A percentile compares a stretch with the other conserved stretches of the same genome.
phyloP scores from a whole-genome alignment of 2,888 invertebrate genomes.

The Dasysyrphus tricinctus region DNA sequence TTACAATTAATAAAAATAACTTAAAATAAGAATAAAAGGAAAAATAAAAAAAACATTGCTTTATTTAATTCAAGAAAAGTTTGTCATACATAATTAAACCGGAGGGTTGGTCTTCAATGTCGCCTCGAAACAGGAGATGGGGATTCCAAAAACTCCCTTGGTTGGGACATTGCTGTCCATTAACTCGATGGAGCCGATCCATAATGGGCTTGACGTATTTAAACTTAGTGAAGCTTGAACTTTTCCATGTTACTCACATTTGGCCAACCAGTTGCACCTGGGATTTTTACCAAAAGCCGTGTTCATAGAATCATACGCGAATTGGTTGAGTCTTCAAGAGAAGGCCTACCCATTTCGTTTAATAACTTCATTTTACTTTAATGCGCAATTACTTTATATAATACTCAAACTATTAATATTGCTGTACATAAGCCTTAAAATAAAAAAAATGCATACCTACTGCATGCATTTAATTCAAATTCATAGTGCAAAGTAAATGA shows the following conservation, averaged over 20 bases:
- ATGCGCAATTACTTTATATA: slow-evolving; percentile 21
- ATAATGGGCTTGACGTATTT: no score
- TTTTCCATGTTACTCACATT: neutral
- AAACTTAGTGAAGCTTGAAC: neutral
- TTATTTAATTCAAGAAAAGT: neutral
- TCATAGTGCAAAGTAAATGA: slow-evolving; percentile 65
- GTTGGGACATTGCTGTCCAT: no score
- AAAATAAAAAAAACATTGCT: neutral
- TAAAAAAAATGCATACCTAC: neutral
- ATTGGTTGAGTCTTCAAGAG: neutral
- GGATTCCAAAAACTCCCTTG: no score
- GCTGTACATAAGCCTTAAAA: neutral
- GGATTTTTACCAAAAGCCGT: neutral
- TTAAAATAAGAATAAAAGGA: no score
- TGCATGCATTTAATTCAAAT: slow-evolving; percentile 27
- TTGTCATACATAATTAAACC: neutral
- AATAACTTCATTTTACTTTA: slow-evolving; percentile 2
- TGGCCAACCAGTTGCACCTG: neutral
- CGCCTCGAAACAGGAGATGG: no score
- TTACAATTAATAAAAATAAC: no score
- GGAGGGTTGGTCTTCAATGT: no score
- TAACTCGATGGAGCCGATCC: no score
- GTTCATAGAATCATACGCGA: neutral
- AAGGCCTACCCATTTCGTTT: neutral
- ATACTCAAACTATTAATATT: slow-evolving; percentile 2